Conservation (phyloP, 1,140 invertebrate genomes). For the Caenorhabditis brenneri region DNA sequence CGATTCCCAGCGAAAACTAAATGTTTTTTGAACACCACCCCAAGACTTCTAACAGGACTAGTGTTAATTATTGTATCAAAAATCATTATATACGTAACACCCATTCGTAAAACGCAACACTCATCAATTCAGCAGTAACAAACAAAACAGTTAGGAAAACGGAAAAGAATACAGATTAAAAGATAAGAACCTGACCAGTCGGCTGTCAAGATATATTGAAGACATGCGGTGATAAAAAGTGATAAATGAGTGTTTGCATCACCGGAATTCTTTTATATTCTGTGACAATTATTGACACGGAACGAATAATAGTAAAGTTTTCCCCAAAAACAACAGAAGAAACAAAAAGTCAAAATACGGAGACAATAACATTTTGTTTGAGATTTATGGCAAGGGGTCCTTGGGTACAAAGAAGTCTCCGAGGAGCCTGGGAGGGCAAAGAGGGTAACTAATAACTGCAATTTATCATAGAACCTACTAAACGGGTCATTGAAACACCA, state of each 20-base stretch:
- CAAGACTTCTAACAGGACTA: too few relatives aligned
- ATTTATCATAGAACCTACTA: constrained; percentile 34
- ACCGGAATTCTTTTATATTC: constrained; percentile 5
- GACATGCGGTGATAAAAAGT: constrained; percentile 21
- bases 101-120: too few relatives aligned
- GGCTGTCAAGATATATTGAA: constrained; percentile 35
- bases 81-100: too few relatives aligned
- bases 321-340: neutral
- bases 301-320: neutral
- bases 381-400: constrained; percentile 12
- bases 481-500: constrained; percentile 7
- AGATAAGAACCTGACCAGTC: constrained; percentile 8
- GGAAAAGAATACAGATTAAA: constrained; percentile 11
- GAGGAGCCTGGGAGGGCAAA: neutral
- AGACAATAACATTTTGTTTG: neutral
- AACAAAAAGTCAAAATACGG: neutral
- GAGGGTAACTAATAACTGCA: neutral
- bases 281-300: neutral
- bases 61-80: too few relatives aligned
- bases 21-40: too few relatives aligned
- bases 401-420: neutral
- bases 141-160: constrained; percentile 36
- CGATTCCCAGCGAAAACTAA: too few relatives aligned
- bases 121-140: too few relatives aligned
- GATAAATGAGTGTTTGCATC: constrained; percentile 33